Conservation (phyloP, 2,888 invertebrate genomes). For the Archaeoteleia sp. region DNA sequence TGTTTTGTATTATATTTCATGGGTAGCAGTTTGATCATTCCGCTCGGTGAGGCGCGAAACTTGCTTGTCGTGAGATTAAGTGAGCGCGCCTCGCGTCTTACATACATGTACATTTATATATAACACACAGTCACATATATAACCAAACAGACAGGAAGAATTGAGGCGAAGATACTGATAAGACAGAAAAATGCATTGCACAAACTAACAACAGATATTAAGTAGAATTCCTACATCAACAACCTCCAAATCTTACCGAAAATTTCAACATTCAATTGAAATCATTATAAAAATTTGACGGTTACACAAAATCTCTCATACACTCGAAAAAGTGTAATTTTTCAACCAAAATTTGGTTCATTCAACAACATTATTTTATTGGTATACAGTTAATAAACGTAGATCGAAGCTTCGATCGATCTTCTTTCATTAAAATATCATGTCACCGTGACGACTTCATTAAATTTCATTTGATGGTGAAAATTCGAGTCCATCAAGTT, state of each 20-base stretch:
- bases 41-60: constrained; percentile 61
- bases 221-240: constrained; percentile 49
- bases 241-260: constrained; percentile 8
- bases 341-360: no score
- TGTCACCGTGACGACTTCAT: no score
- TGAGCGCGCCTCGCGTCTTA: constrained; percentile 46
- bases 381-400: no score
- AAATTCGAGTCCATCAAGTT: no score
- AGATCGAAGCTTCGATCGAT: no score
- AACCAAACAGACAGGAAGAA: constrained; percentile 18
- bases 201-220: constrained; percentile 61
- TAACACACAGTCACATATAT: constrained; percentile 5
- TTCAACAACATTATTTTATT: no score
- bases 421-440: no score
- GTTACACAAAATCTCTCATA: no score
- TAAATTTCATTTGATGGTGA: no score
- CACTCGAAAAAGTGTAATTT: no score
- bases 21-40: constrained; percentile 58
- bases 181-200: constrained; percentile 62
- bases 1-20: constrained; percentile 50
- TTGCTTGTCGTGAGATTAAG: constrained; percentile 58
- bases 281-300: no score
- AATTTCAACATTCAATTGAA: no score
- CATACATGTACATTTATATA: constrained; percentile 25
- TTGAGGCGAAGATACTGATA: constrained; percentile 52